Conservation (phyloP, 1,140 invertebrate genomes). For the Procambarus clarkii region DNA sequence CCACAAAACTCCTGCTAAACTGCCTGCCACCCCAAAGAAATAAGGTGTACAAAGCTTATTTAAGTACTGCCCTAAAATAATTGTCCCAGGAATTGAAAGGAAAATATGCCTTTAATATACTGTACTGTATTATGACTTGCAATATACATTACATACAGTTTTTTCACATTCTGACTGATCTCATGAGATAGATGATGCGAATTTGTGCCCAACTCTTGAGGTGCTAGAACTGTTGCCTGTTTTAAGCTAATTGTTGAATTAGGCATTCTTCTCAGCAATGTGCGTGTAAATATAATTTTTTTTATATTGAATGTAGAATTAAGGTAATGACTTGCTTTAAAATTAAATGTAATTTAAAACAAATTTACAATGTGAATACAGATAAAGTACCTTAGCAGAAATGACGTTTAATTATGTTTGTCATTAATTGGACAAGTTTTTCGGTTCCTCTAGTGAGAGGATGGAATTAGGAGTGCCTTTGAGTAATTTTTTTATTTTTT, state of each 20-base stretch:
- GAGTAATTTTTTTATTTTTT: not conserved
- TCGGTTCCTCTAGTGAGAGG: not conserved
- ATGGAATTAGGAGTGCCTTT: not conserved
- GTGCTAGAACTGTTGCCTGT: slow-evolving; percentile 65
- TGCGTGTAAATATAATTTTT: slow-evolving; percentile 20
- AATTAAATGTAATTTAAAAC: not conserved
- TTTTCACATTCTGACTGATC: slow-evolving; percentile 45
- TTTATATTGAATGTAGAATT: slow-evolving; percentile 5
- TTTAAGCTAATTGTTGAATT: slow-evolving; percentile 41
- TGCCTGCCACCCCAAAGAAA: slow-evolving; percentile 25
- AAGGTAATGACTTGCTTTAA: not conserved
- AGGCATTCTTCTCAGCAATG: slow-evolving; percentile 28
- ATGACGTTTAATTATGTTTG: not conserved
- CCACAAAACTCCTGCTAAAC: slow-evolving; percentile 77
- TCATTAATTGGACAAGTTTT: not conserved
- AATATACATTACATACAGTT: not conserved
- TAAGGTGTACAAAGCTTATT: slow-evolving; percentile 5
- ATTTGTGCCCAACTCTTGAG: slow-evolving; percentile 28
- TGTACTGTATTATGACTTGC: not conserved
- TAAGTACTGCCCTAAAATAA: not conserved
- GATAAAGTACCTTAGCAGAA: not conserved
- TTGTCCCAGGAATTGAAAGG: not conserved
- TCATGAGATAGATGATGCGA: slow-evolving; percentile 32
- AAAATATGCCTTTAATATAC: not conserved
- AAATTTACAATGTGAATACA: not conserved